Evolutionary conservation across 2,113 vertebrate genomes (phyloP).

Genomic region (Oncorhynchus masou): DNA sequence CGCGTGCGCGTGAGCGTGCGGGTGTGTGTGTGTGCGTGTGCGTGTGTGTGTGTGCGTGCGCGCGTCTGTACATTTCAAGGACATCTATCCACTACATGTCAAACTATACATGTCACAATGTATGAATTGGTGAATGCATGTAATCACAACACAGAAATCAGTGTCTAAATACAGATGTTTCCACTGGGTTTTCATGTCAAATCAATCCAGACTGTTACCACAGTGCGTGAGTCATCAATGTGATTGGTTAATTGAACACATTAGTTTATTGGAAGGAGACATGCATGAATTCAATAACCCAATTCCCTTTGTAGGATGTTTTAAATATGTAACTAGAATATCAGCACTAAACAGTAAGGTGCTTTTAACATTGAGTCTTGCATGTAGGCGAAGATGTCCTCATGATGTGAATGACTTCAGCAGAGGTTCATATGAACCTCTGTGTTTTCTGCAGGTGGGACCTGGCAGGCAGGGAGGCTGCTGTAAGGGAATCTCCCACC

Average conservation of each 20-base stretch:
- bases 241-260: not conserved
- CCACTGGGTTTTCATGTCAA: not conserved
- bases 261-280: not conserved
- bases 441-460: too few relatives aligned
- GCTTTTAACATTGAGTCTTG: too few relatives aligned
- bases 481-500: too few relatives aligned
- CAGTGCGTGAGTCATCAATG: not conserved
- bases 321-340: not conserved
- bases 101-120: too few relatives aligned
- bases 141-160: not conserved
- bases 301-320: not conserved
- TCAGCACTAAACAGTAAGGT: too few relatives aligned
- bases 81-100: not conserved
- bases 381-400: too few relatives aligned
- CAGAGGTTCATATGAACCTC: too few relatives aligned
- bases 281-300: not conserved
- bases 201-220: not conserved
- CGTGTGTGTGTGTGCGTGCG: not conserved
- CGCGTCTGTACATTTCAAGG: not conserved
- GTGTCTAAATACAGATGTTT: not conserved
- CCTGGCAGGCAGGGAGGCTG: too few relatives aligned
- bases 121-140: not conserved
- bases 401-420: too few relatives aligned
- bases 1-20: fast-evolving
- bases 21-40: too few relatives aligned